Percentiles rank a stretch among this genome's conserved stretches.
These are phyloP conservation scores for Drosophila tsacasi DNA, from an alignment of 1,140 invertebrate genomes.

Conservation along the genomic window DNA sequence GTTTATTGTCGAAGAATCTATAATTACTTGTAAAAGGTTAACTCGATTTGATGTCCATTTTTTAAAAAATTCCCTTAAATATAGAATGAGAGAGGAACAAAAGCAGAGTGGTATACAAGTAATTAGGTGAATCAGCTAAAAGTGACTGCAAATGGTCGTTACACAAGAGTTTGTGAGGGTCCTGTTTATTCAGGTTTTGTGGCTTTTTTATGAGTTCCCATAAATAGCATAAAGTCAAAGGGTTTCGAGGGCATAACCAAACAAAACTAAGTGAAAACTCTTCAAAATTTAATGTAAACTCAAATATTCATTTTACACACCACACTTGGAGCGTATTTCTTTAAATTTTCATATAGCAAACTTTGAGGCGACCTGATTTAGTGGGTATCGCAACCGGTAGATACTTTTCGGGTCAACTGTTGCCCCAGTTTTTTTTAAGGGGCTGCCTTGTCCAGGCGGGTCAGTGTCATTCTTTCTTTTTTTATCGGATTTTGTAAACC, in stretches of 20 bases:
- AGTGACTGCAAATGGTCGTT: neutral
- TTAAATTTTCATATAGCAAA: conserved; percentile 16
- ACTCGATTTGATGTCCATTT: conserved; percentile 9
- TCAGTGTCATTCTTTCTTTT: conserved; percentile 55
- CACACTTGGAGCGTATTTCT: neutral
- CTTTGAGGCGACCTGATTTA: conserved; percentile 34
- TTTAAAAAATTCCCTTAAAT: neutral
- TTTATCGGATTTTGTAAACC: conserved; percentile 49
- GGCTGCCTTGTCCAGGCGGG: conserved; percentile 29
- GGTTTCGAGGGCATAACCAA: neutral
- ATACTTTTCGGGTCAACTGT: conserved; percentile 9
- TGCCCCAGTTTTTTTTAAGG: conserved; percentile 15
- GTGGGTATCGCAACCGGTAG: conserved; percentile 16
- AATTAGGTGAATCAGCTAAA: conserved; percentile 11
- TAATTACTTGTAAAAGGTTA: conserved; percentile 28
- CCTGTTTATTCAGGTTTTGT: conserved; percentile 38
- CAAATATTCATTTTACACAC: conserved; percentile 9
- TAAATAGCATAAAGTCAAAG: conserved; percentile 1
- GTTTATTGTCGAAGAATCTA: conserved; percentile 26
- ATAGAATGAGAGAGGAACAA: neutral
- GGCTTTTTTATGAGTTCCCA: conserved; percentile 21
- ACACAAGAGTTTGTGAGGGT: conserved; percentile 5
- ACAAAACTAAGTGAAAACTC: neutral
- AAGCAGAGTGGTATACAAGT: neutral
- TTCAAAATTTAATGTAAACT: conserved; percentile 1